Base-by-base conservation (phyloP, 2,797 vertebrate genomes). In the Oceanodroma leucorhoa region DNA sequence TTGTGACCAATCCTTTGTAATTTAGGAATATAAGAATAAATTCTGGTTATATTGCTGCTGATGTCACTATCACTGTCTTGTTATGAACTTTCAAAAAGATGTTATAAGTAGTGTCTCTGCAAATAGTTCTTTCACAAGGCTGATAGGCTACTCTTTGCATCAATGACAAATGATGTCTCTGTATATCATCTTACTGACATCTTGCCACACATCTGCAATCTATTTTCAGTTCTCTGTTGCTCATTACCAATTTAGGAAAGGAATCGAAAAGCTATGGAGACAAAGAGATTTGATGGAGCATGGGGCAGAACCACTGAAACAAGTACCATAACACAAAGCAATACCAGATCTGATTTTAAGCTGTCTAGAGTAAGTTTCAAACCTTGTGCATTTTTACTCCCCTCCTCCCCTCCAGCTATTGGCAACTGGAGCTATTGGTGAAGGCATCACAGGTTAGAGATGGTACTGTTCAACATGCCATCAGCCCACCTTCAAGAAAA, bases 191-290 rank as follows among this genome's bases (percentile, higher is more conserved):
- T 96, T 97, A 93, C 48, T 26, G 87, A 96, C 79, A 67, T 94
- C 87, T 97, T 90, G 93, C 92, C 93, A 96, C 84, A 85, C 75
- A 92, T 95, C 84, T 65, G 86, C 84, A 84, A 83, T 96, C 96
- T 96, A 93, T 96, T 97, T 97, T 96, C 91, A 97, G 90, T 91
- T 90, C 67, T 93, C 67, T 24, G 83, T 69, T 96, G 81, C 92
- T 96, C 67, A 41, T 93, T 91, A 91, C 91, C 92, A 64, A 2
- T 95, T 95, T 96, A 93, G 94, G 96, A 96, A 93, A 95, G 83
- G 87, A 89, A 71, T 45, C 84, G 80, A 89, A 84, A 90, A 92
- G 75, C 90, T 85, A 12, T 15, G 27, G 83, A 23, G 69, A 55
- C 30, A 87, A 60, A 75, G 30, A 79, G 29, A 57, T 93, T 73